These are phyloP conservation scores for Lutjanus argentimaculatus DNA, from an alignment of 2,797 vertebrate genomes.

Conservation along the genomic window DNA sequence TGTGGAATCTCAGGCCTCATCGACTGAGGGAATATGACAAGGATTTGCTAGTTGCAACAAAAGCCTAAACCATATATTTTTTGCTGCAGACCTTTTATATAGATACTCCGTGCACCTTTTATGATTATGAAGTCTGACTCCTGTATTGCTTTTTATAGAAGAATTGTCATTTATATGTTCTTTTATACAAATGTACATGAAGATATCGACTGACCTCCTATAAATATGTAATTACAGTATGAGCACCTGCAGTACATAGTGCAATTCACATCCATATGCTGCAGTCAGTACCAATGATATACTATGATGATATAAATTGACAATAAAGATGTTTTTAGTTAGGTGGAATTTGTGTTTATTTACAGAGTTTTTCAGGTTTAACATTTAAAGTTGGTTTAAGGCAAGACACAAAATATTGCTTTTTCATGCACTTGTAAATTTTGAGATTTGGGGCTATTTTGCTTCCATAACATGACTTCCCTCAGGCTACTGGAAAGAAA, in stretches of 20 bases:
- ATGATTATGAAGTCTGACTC: constrained; percentile 63
- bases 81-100: constrained; percentile 66
- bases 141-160: constrained; percentile 74
- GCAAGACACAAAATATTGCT: no score
- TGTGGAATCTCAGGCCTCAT: constrained; percentile 38
- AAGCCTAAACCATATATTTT: constrained; percentile 55
- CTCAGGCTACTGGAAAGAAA: no score
- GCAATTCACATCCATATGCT: constrained; percentile 69
- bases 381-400: constrained; percentile 3
- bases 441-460: no score
- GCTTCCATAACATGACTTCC: no score
- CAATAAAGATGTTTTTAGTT: constrained; percentile 81
- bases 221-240: constrained; percentile 65
- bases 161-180: constrained; percentile 65
- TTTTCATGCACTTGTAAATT: no score
- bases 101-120: constrained; percentile 74
- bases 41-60: constrained; percentile 50
- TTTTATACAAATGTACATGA: constrained; percentile 71
- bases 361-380: constrained; percentile 25
- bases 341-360: constrained; percentile 59
- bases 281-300: constrained; percentile 73
- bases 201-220: constrained; percentile 67
- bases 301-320: constrained; percentile 70
- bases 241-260: constrained; percentile 72
- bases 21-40: constrained; percentile 44